Evolutionary conservation across 2,888 invertebrate species (phyloP).

Genomic region (Silvanus unidentatus): DNA sequence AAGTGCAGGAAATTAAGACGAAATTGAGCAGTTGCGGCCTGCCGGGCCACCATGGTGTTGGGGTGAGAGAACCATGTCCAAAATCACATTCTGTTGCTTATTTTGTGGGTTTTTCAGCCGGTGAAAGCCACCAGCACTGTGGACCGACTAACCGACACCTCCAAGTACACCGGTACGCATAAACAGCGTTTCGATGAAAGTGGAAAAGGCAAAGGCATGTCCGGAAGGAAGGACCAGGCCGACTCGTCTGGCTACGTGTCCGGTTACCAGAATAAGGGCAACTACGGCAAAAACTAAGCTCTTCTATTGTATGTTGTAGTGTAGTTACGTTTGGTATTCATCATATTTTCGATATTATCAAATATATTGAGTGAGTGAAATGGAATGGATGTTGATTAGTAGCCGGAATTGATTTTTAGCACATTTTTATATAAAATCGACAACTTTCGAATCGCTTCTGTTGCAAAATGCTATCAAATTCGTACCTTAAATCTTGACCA

Average conservation of each 20-base stretch:
- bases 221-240: slow-evolving; percentile 71
- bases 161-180: slow-evolving; percentile 79
- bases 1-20: slow-evolving; percentile 69
- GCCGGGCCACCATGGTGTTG: slow-evolving; percentile 57
- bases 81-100: not conserved
- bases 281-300: slow-evolving; percentile 53
- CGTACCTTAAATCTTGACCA: too few species aligned
- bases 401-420: too few species aligned
- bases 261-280: slow-evolving; percentile 75
- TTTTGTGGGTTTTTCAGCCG: slow-evolving; percentile 26
- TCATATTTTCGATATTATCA: too few species aligned
- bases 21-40: slow-evolving; percentile 76
- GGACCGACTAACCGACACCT: slow-evolving; percentile 75
- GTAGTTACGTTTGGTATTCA: too few species aligned
- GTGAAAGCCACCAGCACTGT: slow-evolving; percentile 48
- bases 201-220: slow-evolving; percentile 81
- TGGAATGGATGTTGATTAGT: too few species aligned
- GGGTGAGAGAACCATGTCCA: slow-evolving; percentile 41
- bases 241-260: slow-evolving; percentile 74
- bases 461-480: too few species aligned
- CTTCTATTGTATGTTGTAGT: too few species aligned
- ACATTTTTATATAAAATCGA: too few species aligned
- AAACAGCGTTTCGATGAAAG: slow-evolving; percentile 76
- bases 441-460: too few species aligned
- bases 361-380: too few species aligned